These are phyloP conservation scores for Mionectes macconnelli DNA, from an alignment of 2,113 vertebrate species.

Conservation along the genomic window DNA sequence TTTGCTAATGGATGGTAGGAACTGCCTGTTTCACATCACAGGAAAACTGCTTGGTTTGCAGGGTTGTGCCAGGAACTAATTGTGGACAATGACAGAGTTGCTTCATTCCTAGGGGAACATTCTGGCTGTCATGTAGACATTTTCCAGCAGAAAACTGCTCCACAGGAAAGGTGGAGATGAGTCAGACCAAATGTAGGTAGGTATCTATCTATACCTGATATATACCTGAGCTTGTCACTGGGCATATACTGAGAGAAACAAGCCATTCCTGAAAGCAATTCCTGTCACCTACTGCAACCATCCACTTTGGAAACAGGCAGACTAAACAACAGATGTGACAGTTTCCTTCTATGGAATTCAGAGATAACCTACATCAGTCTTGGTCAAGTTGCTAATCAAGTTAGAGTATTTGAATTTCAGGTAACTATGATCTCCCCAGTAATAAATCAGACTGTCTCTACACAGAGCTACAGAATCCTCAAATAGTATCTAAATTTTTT, in stretches of 20 bases:
- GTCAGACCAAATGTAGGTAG: neutral
- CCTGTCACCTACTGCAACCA: fast-evolving
- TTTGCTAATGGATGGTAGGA: neutral
- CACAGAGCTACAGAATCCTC: neutral
- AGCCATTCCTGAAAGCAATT: neutral
- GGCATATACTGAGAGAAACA: neutral
- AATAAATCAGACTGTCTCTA: neutral
- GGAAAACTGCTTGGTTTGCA: neutral
- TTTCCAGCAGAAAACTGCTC: neutral
- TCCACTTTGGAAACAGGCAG: neutral
- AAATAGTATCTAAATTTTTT: neutral
- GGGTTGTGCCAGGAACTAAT: neutral
- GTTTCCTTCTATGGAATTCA: neutral
- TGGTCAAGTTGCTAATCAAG: neutral
- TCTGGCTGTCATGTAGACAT: neutral
- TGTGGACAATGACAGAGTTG: neutral
- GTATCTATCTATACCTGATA: no score
- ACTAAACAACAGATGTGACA: neutral
- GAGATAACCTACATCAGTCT: neutral
- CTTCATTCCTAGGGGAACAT: neutral
- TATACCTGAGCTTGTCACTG: neutral
- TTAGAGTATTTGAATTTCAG: neutral
- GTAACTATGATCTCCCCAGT: neutral
- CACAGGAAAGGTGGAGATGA: neutral
- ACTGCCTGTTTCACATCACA: neutral